Evolutionary conservation across 2,113 vertebrate genomes (phyloP), one percentile per base, ranked within the genome.

Genomic region (Donacobius atricapilla): DNA sequence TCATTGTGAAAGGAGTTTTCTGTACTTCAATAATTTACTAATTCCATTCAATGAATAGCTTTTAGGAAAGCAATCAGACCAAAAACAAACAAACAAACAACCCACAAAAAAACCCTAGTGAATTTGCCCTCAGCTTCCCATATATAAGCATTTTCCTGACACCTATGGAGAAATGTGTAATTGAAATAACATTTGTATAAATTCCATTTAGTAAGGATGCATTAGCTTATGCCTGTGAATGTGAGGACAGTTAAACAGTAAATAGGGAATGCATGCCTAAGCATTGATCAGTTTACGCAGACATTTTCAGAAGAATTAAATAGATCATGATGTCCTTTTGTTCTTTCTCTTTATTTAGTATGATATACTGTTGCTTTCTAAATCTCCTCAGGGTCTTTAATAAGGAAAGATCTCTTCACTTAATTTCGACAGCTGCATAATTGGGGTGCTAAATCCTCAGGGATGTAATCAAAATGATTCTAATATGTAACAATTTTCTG

Each of bases 371-470:
- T 63, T 85, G 56, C 39, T 83, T 93, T 93, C 84, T 88, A 81
- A 93, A 90, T 92, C 63, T 66, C 93, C 61, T 91, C 71, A 64
- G 47, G 53, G 22, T 85, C 61, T 91, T 75, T 79, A 73, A 87
- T 93, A 87, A 89, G 66, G 81, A 92, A 92, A 91, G 24, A 91
- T 90, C 56, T 95, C 79, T 71, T 79, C 66, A 83, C 60, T 83
- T 93, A 90, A 93, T 94, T 90, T 93, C 3, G 40, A 86, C 79
- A 92, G 66, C 79, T 93, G 75, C 8, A 2, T 96, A 95, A 96
- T 68, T 93, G 60, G 47, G 75, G 47, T 90, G 68, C 51, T 91
- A 97, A 91, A 90, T 92, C 90, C 79, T 93, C 33, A 37, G 83
- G 77, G 71, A 48, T 90, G 61, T 71, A 91, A 71, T 91, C 83